Evolutionary conservation across 2,888 invertebrate genomes (phyloP), one percentile per base, ranked within the genome.

Genomic region (Leistus spinibarbis): DNA sequence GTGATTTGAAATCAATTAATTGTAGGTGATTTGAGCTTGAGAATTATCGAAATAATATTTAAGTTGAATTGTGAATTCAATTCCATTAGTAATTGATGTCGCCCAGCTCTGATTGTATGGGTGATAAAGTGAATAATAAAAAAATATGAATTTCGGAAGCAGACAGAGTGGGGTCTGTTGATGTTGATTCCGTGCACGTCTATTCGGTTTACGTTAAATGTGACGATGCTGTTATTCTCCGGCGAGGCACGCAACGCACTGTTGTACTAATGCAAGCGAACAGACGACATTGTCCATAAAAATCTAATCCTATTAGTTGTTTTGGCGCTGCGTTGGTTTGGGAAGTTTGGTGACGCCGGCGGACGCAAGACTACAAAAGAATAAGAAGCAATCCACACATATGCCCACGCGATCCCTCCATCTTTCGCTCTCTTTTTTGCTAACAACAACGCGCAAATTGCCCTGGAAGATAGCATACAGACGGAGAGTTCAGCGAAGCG

Each of bases 231-330:
- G 60, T 60, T 20, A 10, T 60, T 60, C 22, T 17, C 22, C 19
- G 17, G 2, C 22, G 16, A 10, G 60, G 20, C 19, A 60, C 60
- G 60, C 3, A 60, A 17, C 19, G 2, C 13, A 13, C 22, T 22
- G 22, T n/a, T 3, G 7, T 17, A 10, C 67, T 73, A 83, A 83
- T 82, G 81, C 79, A 80, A 81, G 79, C 80, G 82, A 83, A 83
- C 84, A 84, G 82, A 85, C 83, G 84, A 84, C 83, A 83, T 80
- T 82, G 82, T 82, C 84, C 84, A 84, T 85, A 85, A 85, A 85
- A 85, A 84, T 85, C 83, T 84, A 85, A 85, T 85, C 84, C 83
- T 84, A 84, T 85, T 85, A 84, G 81, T 83, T 79, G 81, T 81
- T 80, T 80, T 79, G 76, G 77, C 75, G 76, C 69, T 67, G 77